Evolutionary conservation across 2,113 vertebrate genomes (phyloP), one percentile per base, ranked within the genome.

Genomic region (Miniopterus natalensis): DNA sequence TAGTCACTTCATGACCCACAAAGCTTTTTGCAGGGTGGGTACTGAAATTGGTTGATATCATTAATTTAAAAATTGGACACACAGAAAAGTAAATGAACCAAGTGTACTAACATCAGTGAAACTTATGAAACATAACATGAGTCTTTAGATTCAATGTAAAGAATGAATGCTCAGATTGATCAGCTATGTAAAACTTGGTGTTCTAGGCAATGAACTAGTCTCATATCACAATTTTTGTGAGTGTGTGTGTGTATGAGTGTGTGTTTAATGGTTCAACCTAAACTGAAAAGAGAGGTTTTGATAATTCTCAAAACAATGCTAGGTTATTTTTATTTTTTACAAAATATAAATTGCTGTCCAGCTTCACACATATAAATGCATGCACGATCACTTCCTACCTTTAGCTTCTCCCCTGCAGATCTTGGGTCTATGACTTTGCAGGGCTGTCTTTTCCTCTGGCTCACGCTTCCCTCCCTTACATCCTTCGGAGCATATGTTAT

Each of bases 401-500:
- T 84, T 18, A 57, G n/a, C 18, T 79, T 92, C 36, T 68, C 23
- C 14, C 29, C 53, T 84, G 49, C 8, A 88, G 59, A 80, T 51
- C 63, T 40, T 17, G 29, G 81, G 29, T 83, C 55, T 63, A 23
- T 0, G 21, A 73, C 77, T 77, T 71, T 70, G 25, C 27, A 96
- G 12, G 11, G 9, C 78, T 49, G 18, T 57, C 51, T 81, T 91
- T 94, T 21, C 10, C 45, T 83, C 40, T 8, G 4, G 59, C 53
- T 55, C 18, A 12, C 2, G 23, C 45, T 57, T 73, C 36, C 71
- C 29, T 74, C 47, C 45, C 25, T 79, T 27, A 23, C 68, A 95
- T 93, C 42, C 90, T 94, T 49, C 79, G 73, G 40, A 84, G 45
- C 92, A 95, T 88, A 80, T 81, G 77, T 81, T 84, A 74, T n/a